Conservation (phyloP, 1,140 invertebrate genomes). For the Saccostrea echinata region DNA sequence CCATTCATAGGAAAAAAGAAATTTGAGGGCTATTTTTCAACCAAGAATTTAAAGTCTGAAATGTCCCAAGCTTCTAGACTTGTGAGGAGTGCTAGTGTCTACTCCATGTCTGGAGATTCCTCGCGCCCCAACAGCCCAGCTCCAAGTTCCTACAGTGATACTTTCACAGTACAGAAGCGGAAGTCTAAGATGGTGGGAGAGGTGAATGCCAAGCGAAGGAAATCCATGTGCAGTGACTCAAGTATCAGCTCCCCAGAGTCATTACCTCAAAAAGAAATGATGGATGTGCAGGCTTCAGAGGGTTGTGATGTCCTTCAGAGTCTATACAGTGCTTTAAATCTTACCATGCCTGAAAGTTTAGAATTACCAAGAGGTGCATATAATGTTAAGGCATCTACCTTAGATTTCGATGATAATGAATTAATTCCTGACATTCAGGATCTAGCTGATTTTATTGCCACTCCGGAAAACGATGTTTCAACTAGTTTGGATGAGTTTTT, state of each 20-base stretch:
- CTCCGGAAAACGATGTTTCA: neutral
- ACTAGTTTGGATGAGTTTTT: constrained; percentile 56
- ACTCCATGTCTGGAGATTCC: neutral
- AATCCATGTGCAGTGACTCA: neutral
- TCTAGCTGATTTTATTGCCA: constrained; percentile 42
- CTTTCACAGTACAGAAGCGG: constrained; percentile 36
- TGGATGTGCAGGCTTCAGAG: neutral
- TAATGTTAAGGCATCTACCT: neutral
- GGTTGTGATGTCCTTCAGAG: constrained; percentile 52
- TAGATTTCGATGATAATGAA: neutral
- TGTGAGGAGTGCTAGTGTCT: neutral
- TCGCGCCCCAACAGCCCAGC: constrained; percentile 41
- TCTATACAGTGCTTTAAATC: constrained; percentile 55
- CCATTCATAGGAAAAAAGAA: constrained; percentile 23
- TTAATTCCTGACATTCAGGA: constrained; percentile 40
- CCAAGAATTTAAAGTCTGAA: neutral
- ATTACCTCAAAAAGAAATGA: neutral
- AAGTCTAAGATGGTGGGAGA: neutral
- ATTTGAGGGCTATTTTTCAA: constrained; percentile 45
- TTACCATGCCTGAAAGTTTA: constrained; percentile 28
- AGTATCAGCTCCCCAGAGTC: neutral
- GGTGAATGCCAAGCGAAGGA: neutral
- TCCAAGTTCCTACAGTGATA: constrained; percentile 47
- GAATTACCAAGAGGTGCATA: neutral
- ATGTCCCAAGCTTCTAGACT: constrained; percentile 6